phyloP scores from a whole-genome alignment of 2,797 vertebrate genomes.

The Propithecus perrieri region DNA sequence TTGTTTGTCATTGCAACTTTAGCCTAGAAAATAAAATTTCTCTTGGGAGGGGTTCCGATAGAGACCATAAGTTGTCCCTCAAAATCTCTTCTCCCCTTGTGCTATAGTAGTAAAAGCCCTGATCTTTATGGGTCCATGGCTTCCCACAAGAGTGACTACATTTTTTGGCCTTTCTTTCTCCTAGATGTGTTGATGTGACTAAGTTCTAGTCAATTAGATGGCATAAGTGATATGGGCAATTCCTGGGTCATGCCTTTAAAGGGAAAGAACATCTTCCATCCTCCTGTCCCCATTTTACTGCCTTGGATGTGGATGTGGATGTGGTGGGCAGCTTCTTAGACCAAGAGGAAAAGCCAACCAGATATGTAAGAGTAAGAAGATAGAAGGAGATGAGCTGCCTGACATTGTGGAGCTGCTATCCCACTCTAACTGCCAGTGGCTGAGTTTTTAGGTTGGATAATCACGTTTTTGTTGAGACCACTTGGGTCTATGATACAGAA shows the following conservation, averaged over 20 bases:
- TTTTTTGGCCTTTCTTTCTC: background rate
- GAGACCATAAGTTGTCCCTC: background rate
- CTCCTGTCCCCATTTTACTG: background rate
- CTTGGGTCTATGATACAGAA: background rate
- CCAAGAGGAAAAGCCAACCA: background rate
- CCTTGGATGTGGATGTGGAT: background rate
- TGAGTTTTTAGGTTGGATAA: background rate
- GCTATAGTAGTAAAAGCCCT: background rate
- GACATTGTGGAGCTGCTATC: background rate
- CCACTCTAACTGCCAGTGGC: background rate
- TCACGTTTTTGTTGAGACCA: background rate
- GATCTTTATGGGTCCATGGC: background rate
- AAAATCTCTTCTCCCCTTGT: background rate
- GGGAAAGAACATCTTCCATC: background rate
- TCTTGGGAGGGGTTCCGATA: background rate
- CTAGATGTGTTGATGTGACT: background rate
- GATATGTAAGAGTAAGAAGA: background rate
- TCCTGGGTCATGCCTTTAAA: background rate
- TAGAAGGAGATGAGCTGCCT: background rate
- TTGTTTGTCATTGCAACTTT: background rate
- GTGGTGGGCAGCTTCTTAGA: background rate
- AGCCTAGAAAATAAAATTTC: background rate
- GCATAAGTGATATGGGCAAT: background rate
- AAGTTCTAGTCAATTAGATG: background rate
- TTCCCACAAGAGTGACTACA: background rate